Evolutionary conservation across 2,888 invertebrate species (phyloP).

Genomic region (Ariolimax columbianus): DNA sequence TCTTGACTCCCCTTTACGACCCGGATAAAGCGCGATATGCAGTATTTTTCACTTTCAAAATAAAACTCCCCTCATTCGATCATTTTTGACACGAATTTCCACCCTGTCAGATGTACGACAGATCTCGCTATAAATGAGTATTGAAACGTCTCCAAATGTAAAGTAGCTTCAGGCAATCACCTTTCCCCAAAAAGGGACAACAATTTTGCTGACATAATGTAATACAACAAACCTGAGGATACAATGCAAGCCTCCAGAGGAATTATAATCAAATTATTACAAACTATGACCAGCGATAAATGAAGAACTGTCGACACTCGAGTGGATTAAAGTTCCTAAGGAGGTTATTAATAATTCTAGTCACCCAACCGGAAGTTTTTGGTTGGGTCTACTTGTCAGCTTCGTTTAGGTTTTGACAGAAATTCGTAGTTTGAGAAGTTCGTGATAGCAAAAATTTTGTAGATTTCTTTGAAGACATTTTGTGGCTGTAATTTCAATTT

Average conservation of each 20-base stretch:
- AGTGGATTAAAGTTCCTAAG: not conserved
- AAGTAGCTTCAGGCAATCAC: not conserved
- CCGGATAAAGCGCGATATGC: too few relatives aligned
- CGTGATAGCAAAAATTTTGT: not conserved
- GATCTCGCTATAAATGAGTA: not conserved
- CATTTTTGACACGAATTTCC: not conserved
- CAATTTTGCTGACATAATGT: slow-evolving; percentile 17
- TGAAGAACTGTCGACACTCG: not conserved
- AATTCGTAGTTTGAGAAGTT: not conserved
- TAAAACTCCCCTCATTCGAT: too few relatives aligned
- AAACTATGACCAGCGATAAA: not conserved
- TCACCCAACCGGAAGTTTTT: not conserved
- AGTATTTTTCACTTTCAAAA: too few relatives aligned
- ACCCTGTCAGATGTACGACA: not conserved
- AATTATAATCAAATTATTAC: slow-evolving; percentile 39
- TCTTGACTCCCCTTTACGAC: too few relatives aligned
- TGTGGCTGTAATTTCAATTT: too few relatives aligned
- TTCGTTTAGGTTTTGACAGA: not conserved
- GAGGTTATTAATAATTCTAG: slow-evolving; percentile 23
- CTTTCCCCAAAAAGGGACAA: not conserved
- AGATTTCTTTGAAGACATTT: too few relatives aligned
- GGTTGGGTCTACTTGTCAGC: not conserved
- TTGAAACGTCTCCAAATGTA: not conserved
- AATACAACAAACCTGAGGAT: not conserved
- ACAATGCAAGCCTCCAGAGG: slow-evolving; percentile 15